These are phyloP conservation scores for Cranoglanis bouderius DNA, from an alignment of 2,113 vertebrate species.

Conservation along the genomic window DNA sequence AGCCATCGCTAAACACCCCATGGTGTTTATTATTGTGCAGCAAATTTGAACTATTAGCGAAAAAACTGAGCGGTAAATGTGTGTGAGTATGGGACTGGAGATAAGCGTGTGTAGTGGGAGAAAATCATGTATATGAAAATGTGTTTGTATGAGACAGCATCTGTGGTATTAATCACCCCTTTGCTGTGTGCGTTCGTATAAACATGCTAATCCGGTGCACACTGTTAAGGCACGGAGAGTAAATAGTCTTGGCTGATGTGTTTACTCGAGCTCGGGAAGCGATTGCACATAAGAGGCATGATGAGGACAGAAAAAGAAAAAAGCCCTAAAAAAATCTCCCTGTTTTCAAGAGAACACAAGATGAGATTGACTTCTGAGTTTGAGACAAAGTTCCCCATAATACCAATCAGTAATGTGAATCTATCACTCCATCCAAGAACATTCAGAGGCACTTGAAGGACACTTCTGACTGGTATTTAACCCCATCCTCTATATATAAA, in stretches of 20 bases:
- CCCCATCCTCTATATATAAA: not conserved
- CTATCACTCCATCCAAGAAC: not conserved
- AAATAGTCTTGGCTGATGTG: slow-evolving; percentile 63
- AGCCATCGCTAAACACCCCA: not conserved
- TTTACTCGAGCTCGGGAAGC: slow-evolving; percentile 59
- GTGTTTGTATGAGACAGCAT: slow-evolving; percentile 28
- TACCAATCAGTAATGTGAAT: not conserved
- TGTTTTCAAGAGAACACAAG: slow-evolving; percentile 16
- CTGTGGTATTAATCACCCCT: slow-evolving; percentile 43
- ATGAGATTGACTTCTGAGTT: not conserved
- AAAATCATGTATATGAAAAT: not conserved
- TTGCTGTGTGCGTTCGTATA: slow-evolving; percentile 55
- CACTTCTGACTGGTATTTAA: not conserved
- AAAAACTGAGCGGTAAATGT: not conserved
- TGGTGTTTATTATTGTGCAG: slow-evolving; percentile 27
- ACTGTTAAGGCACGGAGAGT: slow-evolving; percentile 57
- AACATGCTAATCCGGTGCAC: slow-evolving; percentile 62
- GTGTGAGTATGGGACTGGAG: not conserved
- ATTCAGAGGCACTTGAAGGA: not conserved
- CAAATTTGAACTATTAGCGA: slow-evolving; percentile 9
- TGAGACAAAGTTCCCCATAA: not conserved
- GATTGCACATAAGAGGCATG: not conserved
- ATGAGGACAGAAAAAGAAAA: not conserved
- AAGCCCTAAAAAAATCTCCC: slow-evolving; percentile 22
- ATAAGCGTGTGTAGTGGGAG: not conserved